These are phyloP conservation scores for Choristoneura fumiferana DNA, from an alignment of 1,140 invertebrate genomes.

Conservation along the genomic window DNA sequence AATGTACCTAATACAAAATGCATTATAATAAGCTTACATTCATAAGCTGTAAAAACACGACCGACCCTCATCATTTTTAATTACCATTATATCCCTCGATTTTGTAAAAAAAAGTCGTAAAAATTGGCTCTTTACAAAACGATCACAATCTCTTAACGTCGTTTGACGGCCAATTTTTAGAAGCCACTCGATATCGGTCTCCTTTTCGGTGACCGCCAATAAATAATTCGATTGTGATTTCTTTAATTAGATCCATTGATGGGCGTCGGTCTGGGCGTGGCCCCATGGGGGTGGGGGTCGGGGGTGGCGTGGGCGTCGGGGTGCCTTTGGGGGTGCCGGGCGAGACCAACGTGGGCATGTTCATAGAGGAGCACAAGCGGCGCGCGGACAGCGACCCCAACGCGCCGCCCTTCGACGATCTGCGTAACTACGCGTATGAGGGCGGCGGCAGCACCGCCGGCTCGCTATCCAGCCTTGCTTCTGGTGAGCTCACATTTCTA, in stretches of 20 bases:
- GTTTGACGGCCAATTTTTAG: no score
- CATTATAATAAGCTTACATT: no score
- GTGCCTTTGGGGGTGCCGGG: conserved; percentile 76
- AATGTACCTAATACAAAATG: no score
- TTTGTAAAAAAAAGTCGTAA: no score
- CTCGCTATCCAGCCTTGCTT: conserved; percentile 96
- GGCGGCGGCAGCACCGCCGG: conserved; percentile 98
- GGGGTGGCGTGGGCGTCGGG: conserved; percentile 59
- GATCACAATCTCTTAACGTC: no score
- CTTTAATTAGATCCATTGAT: conserved; percentile 79
- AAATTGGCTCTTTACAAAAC: no score
- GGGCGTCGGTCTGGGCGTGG: conserved; percentile 74
- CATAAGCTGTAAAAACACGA: no score
- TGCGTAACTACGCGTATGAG: conserved; percentile 98
- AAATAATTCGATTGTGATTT: neutral
- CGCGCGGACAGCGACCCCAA: conserved; percentile 96
- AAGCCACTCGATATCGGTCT: no score
- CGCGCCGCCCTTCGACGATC: conserved; percentile 97
- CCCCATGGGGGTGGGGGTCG: conserved; percentile 55
- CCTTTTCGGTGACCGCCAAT: no score
- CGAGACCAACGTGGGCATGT: conserved; percentile 96
- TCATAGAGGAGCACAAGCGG: conserved; percentile 97
- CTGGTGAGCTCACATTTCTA: conserved; percentile 81
- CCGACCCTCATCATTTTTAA: no score
- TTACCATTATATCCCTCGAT: no score